Conservation (phyloP, 1,140 invertebrate genomes). For the Pseudomyrmex sp. region DNA sequence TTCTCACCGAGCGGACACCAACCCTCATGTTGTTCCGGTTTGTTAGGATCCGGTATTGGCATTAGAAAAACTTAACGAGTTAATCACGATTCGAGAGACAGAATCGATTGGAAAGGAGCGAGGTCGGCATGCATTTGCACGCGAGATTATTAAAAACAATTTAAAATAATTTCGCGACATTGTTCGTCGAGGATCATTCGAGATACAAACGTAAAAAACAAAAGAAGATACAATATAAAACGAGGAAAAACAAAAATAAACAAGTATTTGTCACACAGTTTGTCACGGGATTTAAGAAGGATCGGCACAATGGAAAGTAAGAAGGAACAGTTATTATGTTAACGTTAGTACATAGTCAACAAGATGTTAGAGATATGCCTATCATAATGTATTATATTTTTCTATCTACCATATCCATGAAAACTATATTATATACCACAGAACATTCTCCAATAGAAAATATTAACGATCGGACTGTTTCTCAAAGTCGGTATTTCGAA, state of each 20-base stretch:
- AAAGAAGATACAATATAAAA: slow-evolving; percentile 40
- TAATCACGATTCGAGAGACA: slow-evolving; percentile 82
- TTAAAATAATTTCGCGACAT: slow-evolving; percentile 30
- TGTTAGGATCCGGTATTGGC: slow-evolving; percentile 92
- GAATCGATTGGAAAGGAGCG: slow-evolving; percentile 9
- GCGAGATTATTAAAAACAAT: neutral
- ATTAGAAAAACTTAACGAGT: slow-evolving; percentile 90
- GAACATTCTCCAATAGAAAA: slow-evolving; percentile 31
- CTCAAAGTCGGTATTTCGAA: slow-evolving; percentile 7
- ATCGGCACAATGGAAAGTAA: slow-evolving; percentile 67
- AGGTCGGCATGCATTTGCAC: no score
- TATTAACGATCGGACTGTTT: slow-evolving; percentile 20
- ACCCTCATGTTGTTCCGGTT: slow-evolving; percentile 94
- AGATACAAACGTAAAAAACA: slow-evolving; percentile 64
- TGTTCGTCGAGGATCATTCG: neutral
- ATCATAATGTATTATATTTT: slow-evolving; percentile 60
- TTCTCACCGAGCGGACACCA: slow-evolving; percentile 93
- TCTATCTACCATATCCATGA: slow-evolving; percentile 53
- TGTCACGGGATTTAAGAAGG: slow-evolving; percentile 23
- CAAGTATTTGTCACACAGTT: slow-evolving; percentile 36
- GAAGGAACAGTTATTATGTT: slow-evolving; percentile 68
- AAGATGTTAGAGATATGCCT: slow-evolving; percentile 73
- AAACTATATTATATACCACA: slow-evolving; percentile 43
- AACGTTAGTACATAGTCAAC: slow-evolving; percentile 76
- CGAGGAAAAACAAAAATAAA: slow-evolving; percentile 59